phyloP scores from a whole-genome alignment of 2,797 vertebrate genomes.

The Neomorphus geoffroyi region DNA sequence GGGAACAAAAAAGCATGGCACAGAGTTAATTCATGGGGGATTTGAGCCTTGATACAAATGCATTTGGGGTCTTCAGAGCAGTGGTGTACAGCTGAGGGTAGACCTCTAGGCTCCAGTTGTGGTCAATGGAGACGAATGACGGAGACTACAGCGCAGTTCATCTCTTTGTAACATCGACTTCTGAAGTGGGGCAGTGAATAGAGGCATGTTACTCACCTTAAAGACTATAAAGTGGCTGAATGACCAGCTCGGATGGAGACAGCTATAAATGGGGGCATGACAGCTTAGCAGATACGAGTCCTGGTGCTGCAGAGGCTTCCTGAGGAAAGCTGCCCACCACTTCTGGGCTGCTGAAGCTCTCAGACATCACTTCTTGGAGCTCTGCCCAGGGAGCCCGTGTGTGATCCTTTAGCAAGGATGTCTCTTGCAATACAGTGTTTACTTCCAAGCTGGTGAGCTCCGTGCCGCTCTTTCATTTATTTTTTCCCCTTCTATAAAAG shows the following conservation, averaged over 20 bases:
- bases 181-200: neutral
- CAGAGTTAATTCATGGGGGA: neutral
- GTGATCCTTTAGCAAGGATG: neutral
- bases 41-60: neutral
- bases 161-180: neutral
- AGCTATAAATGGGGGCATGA: rapidly evolving
- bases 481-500: neutral
- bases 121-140: neutral
- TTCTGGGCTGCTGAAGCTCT: neutral
- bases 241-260: neutral
- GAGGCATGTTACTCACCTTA: neutral
- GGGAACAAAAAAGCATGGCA: neutral
- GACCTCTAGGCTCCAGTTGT: neutral
- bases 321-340: neutral
- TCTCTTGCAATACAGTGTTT: neutral
- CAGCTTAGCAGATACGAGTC: neutral
- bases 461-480: rapidly evolving
- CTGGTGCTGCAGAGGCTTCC: neutral
- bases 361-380: neutral
- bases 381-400: neutral
- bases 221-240: neutral
- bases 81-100: neutral
- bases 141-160: neutral
- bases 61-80: neutral
- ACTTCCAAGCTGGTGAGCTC: neutral